These are phyloP conservation scores for Pandemis cinnamomeana DNA, from an alignment of 2,888 invertebrate genomes.

Conservation along the genomic window DNA sequence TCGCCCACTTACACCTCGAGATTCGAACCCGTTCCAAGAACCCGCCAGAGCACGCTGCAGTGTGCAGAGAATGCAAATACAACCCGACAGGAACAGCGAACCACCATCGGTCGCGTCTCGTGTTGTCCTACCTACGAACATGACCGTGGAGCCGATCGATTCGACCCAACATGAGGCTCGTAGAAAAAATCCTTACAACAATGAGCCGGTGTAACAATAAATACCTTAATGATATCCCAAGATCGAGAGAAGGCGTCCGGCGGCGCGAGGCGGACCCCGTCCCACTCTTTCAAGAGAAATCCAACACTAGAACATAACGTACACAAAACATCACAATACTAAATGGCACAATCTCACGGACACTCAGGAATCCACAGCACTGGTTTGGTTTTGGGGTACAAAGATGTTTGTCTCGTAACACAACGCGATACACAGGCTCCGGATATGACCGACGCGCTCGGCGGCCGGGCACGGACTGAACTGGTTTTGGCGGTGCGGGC, in stretches of 20 bases:
- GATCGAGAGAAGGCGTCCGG: constrained; percentile 81
- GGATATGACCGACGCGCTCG: constrained; percentile 73
- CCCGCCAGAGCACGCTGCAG: constrained; percentile 62
- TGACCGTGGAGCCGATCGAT: constrained; percentile 67
- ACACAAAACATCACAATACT: constrained; percentile 76
- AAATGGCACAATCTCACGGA: constrained; percentile 78
- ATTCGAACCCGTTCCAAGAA: constrained; percentile 66
- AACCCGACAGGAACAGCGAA: constrained; percentile 66
- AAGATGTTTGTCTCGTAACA: constrained; percentile 79
- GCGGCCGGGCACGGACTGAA: constrained; percentile 82
- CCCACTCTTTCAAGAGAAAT: constrained; percentile 79
- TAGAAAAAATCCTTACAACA: constrained; percentile 82
- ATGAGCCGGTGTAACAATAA: constrained; percentile 84
- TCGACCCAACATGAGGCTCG: constrained; percentile 75
- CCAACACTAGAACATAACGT: constrained; percentile 73
- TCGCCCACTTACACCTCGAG: constrained; percentile 66
- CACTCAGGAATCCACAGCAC: constrained; percentile 81
- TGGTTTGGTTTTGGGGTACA: constrained; percentile 74
- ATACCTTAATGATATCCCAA: constrained; percentile 85
- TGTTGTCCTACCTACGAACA: constrained; percentile 3
- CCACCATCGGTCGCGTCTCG: constrained; percentile 56
- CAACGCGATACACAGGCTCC: constrained; percentile 64
- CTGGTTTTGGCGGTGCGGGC: constrained; percentile 74
- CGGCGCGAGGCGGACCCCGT: constrained; percentile 73
- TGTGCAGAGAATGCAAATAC: constrained; percentile 79